Percentiles rank a stretch among this genome's conserved stretches.
phyloP scores from a whole-genome alignment of 1,140 invertebrate species.

The Drosophila truncata region DNA sequence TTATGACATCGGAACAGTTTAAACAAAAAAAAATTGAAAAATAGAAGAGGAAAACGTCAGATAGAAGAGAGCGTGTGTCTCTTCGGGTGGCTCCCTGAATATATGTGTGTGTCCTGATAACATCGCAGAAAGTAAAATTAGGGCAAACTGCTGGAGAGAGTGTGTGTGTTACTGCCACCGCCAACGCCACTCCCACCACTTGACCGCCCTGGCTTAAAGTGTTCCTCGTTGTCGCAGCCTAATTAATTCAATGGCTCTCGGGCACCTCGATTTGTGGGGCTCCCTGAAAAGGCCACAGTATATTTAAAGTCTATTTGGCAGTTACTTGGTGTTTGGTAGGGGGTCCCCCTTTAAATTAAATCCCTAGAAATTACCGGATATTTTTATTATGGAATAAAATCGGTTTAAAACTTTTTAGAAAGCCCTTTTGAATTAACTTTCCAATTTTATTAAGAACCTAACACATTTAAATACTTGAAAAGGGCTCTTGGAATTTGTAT shows the following conservation, averaged over 20 bases:
- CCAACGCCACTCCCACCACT: constrained; percentile 53
- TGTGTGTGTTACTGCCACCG: constrained; percentile 32
- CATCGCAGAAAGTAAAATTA: constrained; percentile 83
- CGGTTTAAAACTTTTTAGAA: neutral
- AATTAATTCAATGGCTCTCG: constrained; percentile 78
- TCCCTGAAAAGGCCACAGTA: constrained; percentile 9
- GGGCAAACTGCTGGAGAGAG: constrained; percentile 70
- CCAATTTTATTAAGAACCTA: neutral
- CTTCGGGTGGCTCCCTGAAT: constrained; percentile 36
- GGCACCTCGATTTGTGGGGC: constrained; percentile 14
- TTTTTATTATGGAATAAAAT: neutral
- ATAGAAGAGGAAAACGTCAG: constrained; percentile 10
- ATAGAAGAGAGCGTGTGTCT: constrained; percentile 50
- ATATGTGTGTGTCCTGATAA: constrained; percentile 69
- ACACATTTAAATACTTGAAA: neutral
- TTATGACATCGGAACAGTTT: constrained; percentile 69
- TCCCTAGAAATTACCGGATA: neutral
- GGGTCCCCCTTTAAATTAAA: neutral
- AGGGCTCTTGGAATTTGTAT: neutral
- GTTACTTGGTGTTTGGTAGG: neutral
- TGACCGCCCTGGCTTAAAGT: constrained; percentile 62
- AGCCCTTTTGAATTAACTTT: neutral
- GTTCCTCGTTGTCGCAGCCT: constrained; percentile 68
- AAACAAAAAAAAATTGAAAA: constrained; percentile 18
- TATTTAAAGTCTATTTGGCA: constrained; percentile 24